A percentile compares a stretch with the other conserved stretches of the same genome.
Evolutionary conservation across 1,140 invertebrate species (phyloP).

Genomic region (Calephelis virginiensis): DNA sequence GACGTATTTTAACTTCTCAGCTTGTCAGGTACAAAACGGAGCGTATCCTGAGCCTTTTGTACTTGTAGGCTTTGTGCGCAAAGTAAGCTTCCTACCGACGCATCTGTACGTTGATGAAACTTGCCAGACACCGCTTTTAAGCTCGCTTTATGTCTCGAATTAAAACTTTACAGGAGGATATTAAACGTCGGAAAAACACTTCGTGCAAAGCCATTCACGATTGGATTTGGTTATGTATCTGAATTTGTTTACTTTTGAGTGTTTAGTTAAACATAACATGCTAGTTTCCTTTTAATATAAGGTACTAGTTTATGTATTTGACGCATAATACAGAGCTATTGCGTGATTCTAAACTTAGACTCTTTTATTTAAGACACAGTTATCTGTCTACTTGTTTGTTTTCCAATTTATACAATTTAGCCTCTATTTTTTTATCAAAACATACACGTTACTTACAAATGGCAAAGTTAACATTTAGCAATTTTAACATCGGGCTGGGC

Average conservation of each 20-base stretch:
- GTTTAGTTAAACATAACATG: background rate
- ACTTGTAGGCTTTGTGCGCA: constrained; percentile 72
- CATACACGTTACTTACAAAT: too few relatives aligned
- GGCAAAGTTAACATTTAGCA: too few relatives aligned
- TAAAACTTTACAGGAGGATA: constrained; percentile 74
- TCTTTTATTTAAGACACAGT: too few relatives aligned
- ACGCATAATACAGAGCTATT: too few relatives aligned
- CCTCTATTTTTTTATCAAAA: too few relatives aligned
- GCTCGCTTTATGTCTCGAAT: constrained; percentile 70
- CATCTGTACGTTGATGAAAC: constrained; percentile 74
- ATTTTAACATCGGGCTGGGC: too few relatives aligned
- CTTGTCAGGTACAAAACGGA: constrained; percentile 72
- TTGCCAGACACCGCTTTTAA: constrained; percentile 74
- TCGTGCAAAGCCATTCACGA: constrained; percentile 29
- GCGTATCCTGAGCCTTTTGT: constrained; percentile 67
- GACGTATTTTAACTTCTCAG: constrained; percentile 47
- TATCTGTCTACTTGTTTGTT: too few relatives aligned
- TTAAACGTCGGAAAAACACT: constrained; percentile 68
- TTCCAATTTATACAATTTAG: too few relatives aligned
- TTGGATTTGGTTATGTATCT: constrained; percentile 20
- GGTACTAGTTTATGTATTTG: too few relatives aligned
- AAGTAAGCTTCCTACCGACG: constrained; percentile 74
- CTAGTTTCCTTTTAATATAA: too few relatives aligned
- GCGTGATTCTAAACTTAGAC: too few relatives aligned
- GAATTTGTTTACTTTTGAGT: background rate